Base-by-base conservation (phyloP, 2,113 vertebrate genomes). In the Scalopus aquaticus region DNA sequence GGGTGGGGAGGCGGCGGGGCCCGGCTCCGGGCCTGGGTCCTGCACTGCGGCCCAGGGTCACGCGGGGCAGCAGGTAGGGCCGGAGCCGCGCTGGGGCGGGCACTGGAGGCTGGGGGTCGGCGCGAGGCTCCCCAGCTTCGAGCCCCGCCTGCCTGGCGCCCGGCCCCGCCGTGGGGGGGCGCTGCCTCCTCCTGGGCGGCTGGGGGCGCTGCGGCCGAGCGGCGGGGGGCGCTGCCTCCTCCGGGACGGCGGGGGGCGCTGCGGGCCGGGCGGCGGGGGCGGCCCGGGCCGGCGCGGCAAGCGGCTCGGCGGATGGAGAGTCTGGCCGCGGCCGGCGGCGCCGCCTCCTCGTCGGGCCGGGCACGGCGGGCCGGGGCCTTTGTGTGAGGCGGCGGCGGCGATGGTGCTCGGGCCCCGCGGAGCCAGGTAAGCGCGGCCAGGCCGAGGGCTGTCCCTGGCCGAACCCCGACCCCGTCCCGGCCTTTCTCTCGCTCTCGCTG, bases 201-300 rank as follows among this genome's bases (percentile, higher is more conserved):
- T 96, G 97, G 96, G 96, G 88, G 93, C 90, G 88, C 96, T 70
- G 96, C 89, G 72, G 82, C 81, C 32, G 19, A 17, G 92, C 92
- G 76, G 87, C 94, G 96, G 96, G 97, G 96, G 96, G 96, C 96
- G 96, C 94, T 97, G 97, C 94, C 96, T 97, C 96, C 96, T 97
- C 96, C 96, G 91, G 96, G 95, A 93, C 97, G 96, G 93, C 95
- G 96, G 97, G 96, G 96, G 97, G 96, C 95, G 97, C 97, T 97
- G 96, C 96, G 97, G 95, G 95, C 94, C 90, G 94, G 90, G 94
- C 91, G 73, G 90, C 54, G 77, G 96, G 95, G 96, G 92, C 67
- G 76, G 96, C 88, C 96, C 96, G 95, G 96, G 94, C 96, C 96
- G 95, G 96, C 80, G 82, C 95, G 80, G 96, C 83, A 88, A 94